These are phyloP conservation scores for human DNA, from an alignment of 2,113 vertebrate genomes.

Conservation along the genomic window GRCh38 chr18:60534001-60534500, in stretches of 20 bases:
- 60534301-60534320: neutral
- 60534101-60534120: neutral
- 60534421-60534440: neutral
- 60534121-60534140: neutral
- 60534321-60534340: slow-evolving; percentile 2
- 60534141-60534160: neutral
- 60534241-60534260: neutral
- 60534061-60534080: neutral
- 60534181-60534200: neutral
- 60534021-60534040: neutral
- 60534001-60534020: slow-evolving; percentile 1
- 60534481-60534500: neutral
- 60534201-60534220: neutral
- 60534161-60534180: neutral
- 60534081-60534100: neutral
- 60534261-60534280: neutral
- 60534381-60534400: neutral
- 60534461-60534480: neutral
- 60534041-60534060: neutral
- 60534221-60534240: neutral
- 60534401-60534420: neutral
- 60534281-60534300: neutral
- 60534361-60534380: neutral
- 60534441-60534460: neutral
- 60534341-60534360: neutral